Evolutionary conservation across 2,888 invertebrate genomes (phyloP), one percentile per base, ranked within the genome.

Genomic region (Trissolcus japonicus): DNA sequence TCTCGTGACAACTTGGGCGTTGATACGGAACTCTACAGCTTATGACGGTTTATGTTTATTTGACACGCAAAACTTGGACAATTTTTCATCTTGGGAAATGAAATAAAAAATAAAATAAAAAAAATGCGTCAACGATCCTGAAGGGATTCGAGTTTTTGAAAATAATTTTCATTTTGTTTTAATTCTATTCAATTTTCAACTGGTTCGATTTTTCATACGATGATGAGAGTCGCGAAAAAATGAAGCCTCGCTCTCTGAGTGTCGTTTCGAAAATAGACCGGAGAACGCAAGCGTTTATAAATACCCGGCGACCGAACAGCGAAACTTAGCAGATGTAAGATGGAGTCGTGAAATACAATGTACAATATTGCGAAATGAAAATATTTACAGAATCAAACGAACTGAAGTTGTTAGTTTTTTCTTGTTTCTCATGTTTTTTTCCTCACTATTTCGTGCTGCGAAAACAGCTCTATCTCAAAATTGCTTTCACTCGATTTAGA

Each of bases 231-330:
- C 46, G 41, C 29, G 43, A 51, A 57, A 62, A 71, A 63, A 53
- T 19, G 21, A 6, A 35, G 21, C 63, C 21, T 40, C 25, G 29
- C 9, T 72, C 68, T 69, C 71, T 60, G 16, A 56, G 51, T 56
- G 43, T 43, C 50, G 56, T 4, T 7, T 40, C 63, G 56, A 56
- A 77, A 76, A 76, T 76, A 76, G 72, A 72, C 51, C 25, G 54
- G 13, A 29, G 67, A 72, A 76, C 59, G 61, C 53, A 57, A 71
- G 57, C 66, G 63, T 72, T 72, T 69, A 67, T 72, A 67, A 76
- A 72, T 72, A 76, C 65, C 72, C 62, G 68, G 65, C 50, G 69
- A 48, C 60, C 60, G 56, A 40, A 29, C 48, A 61, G 62, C 76
- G 66, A 67, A 71, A 62, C 19, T 51, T 6, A 19, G 19, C 17